Evolutionary conservation across 2,113 vertebrate genomes (phyloP).

Genomic region (Nibea albiflora): DNA sequence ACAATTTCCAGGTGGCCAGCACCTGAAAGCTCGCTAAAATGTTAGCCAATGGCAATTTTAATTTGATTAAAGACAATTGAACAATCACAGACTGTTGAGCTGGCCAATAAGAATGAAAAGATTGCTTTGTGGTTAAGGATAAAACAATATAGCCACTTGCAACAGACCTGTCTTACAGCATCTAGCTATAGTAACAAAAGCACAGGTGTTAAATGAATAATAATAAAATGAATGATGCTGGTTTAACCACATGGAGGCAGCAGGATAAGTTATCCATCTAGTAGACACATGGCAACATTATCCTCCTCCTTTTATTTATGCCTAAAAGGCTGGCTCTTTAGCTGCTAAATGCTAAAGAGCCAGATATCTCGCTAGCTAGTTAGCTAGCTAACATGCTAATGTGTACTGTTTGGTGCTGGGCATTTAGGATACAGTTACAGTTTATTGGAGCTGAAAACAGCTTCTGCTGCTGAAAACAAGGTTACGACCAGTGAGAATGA

Average conservation of each 20-base stretch:
- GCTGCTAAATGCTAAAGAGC: not conserved
- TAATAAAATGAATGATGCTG: not conserved
- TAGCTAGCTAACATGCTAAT: too few species aligned
- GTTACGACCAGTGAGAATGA: too few species aligned
- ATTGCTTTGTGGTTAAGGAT: not conserved
- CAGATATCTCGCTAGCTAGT: not conserved
- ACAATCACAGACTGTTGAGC: too few species aligned
- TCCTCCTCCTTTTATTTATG: too few species aligned
- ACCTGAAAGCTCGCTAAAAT: too few species aligned
- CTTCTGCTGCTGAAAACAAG: too few species aligned
- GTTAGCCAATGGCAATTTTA: too few species aligned
- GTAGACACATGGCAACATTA: not conserved
- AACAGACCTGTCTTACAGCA: not conserved
- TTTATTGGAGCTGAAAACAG: too few species aligned
- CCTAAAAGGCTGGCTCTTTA: not conserved
- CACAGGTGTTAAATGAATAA: not conserved
- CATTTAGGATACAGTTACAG: not conserved
- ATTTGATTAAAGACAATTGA: too few species aligned
- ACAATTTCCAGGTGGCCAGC: too few species aligned
- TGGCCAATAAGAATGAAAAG: too few species aligned
- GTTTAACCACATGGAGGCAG: not conserved
- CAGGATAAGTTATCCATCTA: not conserved
- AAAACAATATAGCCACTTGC: not conserved
- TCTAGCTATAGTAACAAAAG: not conserved
- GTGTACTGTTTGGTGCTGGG: too few species aligned